phyloP scores from a whole-genome alignment of 2,888 invertebrate genomes.

The Drosophila mulleri region DNA sequence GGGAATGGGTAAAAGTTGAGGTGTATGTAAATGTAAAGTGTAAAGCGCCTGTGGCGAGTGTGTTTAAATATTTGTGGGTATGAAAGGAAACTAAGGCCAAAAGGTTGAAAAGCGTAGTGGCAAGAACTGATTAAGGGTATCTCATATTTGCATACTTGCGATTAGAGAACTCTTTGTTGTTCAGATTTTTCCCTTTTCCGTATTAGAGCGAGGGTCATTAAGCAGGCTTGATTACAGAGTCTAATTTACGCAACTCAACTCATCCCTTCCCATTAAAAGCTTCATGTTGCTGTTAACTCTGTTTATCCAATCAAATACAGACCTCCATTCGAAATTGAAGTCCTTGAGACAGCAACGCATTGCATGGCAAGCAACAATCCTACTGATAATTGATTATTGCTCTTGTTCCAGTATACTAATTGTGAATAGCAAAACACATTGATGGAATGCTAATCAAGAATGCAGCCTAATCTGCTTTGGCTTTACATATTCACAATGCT shows the following conservation, averaged over 20 bases:
- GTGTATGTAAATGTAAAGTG: not conserved
- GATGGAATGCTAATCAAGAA: conserved; percentile 17
- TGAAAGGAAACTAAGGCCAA: not conserved
- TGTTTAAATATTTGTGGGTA: not conserved
- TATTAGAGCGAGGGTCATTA: conserved; percentile 48
- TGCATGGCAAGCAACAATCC: conserved; percentile 4
- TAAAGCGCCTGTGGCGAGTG: not conserved
- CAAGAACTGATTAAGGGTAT: not conserved
- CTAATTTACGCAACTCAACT: conserved; percentile 2
- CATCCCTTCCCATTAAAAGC: conserved; percentile 5
- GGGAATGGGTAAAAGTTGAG: not conserved
- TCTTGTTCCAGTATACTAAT: not conserved
- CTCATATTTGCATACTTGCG: not conserved
- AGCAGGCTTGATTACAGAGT: not conserved
- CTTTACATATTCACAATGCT: conserved; percentile 32
- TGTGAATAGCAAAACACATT: conserved; percentile 6
- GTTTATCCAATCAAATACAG: not conserved
- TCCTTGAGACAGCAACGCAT: not conserved
- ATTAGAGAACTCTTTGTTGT: not conserved
- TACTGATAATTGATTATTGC: conserved; percentile 3
- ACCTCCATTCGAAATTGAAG: not conserved
- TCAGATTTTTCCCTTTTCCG: conserved; percentile 12
- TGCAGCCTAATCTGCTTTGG: conserved; percentile 45
- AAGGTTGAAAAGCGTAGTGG: too few relatives aligned
- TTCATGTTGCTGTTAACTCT: not conserved